Conservation (phyloP, 2,113 vertebrate genomes). For the Phalacrocorax brasilianus region DNA sequence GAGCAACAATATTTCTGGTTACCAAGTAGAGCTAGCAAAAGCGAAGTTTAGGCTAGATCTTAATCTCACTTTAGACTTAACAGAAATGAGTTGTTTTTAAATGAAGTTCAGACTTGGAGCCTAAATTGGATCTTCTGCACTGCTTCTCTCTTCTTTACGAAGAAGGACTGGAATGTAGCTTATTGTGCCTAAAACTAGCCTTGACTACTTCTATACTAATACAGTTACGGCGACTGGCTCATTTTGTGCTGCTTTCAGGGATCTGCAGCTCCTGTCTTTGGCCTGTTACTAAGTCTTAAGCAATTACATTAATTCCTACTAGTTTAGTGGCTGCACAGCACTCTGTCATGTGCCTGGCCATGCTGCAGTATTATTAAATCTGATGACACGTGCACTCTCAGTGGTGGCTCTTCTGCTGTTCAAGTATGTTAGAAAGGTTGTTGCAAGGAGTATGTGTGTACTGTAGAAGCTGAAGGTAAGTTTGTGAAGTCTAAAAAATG, state of each 20-base stretch:
- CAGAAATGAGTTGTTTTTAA: not conserved
- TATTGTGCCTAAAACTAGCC: not conserved
- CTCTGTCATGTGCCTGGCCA: not conserved
- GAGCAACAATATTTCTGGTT: not conserved
- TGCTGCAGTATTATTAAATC: not conserved
- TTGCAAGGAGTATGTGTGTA: fast-evolving
- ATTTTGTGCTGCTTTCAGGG: not conserved
- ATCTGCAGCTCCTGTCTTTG: not conserved
- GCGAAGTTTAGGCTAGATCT: not conserved
- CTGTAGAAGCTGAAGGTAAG: slow-evolving; percentile 4
- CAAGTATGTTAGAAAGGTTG: fast-evolving
- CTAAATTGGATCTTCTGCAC: not conserved
- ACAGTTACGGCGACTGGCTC: not conserved
- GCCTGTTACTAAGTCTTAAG: not conserved
- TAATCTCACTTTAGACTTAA: not conserved
- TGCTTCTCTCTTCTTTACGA: not conserved
- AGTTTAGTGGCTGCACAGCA: not conserved
- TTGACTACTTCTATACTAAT: fast-evolving
- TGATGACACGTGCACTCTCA: fast-evolving
- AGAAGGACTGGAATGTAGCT: not conserved
- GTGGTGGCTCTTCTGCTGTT: not conserved
- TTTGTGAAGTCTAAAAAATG: not conserved
- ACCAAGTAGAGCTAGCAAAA: not conserved
- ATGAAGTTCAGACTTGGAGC: not conserved
- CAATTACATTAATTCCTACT: fast-evolving